These are phyloP conservation scores for Pelmatolapia mariae DNA, from an alignment of 2,113 vertebrate species.

Conservation along the genomic window DNA sequence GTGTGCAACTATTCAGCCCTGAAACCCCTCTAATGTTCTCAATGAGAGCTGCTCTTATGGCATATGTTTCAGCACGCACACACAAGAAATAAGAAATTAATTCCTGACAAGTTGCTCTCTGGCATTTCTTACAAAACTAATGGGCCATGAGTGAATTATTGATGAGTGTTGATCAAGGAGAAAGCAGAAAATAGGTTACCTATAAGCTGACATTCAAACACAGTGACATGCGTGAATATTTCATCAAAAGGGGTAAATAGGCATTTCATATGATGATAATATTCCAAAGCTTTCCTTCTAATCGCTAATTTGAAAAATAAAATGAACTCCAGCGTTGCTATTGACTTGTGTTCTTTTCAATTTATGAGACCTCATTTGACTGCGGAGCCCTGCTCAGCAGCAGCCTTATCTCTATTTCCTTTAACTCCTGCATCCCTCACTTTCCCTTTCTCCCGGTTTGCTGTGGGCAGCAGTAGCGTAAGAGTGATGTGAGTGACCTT, in stretches of 20 bases:
- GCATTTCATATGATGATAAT: conserved; percentile 32
- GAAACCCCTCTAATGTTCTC: background rate
- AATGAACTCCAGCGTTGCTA: conserved; percentile 24
- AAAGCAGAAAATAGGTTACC: conserved; percentile 56
- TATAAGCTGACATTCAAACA: conserved; percentile 28
- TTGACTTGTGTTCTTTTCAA: conserved; percentile 22
- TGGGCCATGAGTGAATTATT: conserved; percentile 62
- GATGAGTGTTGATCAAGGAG: conserved; percentile 64
- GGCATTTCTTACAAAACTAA: conserved; percentile 52
- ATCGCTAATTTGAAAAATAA: conserved; percentile 40
- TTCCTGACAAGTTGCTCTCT: conserved; percentile 32
- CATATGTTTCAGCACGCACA: conserved; percentile 2
- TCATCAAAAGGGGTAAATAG: conserved; percentile 57
- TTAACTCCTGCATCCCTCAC: conserved; percentile 5
- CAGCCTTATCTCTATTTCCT: conserved; percentile 35
- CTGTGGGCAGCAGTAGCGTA: conserved; percentile 16
- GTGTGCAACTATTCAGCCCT: background rate
- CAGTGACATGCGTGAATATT: conserved; percentile 46
- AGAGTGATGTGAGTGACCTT: conserved; percentile 60
- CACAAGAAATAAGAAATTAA: conserved; percentile 45
- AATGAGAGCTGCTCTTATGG: background rate
- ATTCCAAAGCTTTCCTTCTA: background rate
- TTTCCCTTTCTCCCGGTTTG: conserved; percentile 2
- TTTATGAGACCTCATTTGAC: conserved; percentile 12
- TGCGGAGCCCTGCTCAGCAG: background rate